These are phyloP conservation scores for Fratercula arctica DNA, from an alignment of 2,797 vertebrate genomes.

Conservation along the genomic window DNA sequence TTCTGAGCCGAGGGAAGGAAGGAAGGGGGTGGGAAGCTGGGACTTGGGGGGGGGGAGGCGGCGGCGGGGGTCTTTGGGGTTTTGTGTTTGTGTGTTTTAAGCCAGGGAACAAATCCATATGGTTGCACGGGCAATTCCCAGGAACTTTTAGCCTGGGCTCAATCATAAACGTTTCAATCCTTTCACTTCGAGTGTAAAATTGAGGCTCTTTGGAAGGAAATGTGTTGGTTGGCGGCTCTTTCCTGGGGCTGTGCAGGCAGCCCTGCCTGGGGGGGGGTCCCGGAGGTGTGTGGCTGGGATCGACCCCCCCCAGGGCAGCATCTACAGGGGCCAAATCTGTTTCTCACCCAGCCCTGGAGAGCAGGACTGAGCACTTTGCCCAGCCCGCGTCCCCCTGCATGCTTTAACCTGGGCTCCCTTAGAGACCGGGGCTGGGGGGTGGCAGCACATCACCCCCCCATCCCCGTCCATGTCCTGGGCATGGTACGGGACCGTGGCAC, in stretches of 20 bases:
- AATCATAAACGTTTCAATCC: neutral
- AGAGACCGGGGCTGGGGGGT: neutral
- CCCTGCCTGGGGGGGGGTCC: neutral
- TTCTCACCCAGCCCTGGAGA: neutral
- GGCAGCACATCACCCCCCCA: neutral
- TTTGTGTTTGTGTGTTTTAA: neutral
- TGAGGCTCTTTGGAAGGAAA: neutral
- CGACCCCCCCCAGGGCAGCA: neutral
- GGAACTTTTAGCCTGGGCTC: slow-evolving; percentile 2
- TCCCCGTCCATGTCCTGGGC: neutral
- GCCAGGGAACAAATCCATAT: slow-evolving; percentile 26
- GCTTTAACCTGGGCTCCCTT: neutral
- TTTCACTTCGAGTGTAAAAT: neutral
- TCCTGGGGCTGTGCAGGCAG: neutral
- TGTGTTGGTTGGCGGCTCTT: neutral
- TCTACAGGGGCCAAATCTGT: rapidly evolving
- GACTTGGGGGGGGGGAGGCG: no score
- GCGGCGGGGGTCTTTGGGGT: neutral
- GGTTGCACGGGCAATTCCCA: slow-evolving; percentile 22
- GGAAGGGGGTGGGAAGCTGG: neutral
- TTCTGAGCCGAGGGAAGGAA: neutral
- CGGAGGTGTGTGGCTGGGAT: neutral
- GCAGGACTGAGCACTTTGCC: neutral
- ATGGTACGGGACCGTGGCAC: rapidly evolving
- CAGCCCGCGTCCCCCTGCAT: neutral